These are phyloP conservation scores for Pyrrhosoma nymphula DNA, from an alignment of 2,888 invertebrate species.

Conservation along the genomic window DNA sequence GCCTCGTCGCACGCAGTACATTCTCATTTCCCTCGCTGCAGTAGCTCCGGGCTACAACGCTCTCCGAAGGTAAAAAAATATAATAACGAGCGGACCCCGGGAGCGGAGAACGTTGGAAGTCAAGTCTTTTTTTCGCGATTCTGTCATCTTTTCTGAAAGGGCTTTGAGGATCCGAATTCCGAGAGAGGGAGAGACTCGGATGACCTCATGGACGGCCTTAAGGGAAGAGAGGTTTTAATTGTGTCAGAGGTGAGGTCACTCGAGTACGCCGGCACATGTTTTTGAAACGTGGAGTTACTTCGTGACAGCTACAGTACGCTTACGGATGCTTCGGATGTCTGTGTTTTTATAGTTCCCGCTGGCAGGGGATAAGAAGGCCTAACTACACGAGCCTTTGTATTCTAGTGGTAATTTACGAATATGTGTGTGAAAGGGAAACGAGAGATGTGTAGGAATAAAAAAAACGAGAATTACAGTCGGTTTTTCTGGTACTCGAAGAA, in stretches of 20 bases:
- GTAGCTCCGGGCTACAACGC: background rate
- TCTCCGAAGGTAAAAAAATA: background rate
- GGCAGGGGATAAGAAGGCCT: no score
- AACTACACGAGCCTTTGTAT: no score
- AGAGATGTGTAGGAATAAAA: no score
- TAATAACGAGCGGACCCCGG: background rate
- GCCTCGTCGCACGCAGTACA: background rate
- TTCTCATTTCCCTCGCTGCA: background rate
- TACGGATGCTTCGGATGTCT: no score
- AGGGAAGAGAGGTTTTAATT: background rate
- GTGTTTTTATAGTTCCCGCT: no score
- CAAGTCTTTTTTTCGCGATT: background rate
- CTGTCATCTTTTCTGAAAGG: background rate
- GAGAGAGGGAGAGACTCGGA: background rate
- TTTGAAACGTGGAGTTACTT: no score
- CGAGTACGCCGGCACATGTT: no score
- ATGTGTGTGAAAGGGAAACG: no score
- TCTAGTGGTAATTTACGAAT: no score
- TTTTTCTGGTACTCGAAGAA: no score
- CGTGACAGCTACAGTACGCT: no score
- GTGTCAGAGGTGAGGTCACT: background rate
- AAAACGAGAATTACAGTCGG: no score
- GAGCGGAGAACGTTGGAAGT: background rate
- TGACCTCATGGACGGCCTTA: background rate
- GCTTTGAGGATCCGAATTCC: background rate